These are phyloP conservation scores for Diabrotica virgifera DNA, from an alignment of 1,140 invertebrate genomes.

Conservation along the genomic window DNA sequence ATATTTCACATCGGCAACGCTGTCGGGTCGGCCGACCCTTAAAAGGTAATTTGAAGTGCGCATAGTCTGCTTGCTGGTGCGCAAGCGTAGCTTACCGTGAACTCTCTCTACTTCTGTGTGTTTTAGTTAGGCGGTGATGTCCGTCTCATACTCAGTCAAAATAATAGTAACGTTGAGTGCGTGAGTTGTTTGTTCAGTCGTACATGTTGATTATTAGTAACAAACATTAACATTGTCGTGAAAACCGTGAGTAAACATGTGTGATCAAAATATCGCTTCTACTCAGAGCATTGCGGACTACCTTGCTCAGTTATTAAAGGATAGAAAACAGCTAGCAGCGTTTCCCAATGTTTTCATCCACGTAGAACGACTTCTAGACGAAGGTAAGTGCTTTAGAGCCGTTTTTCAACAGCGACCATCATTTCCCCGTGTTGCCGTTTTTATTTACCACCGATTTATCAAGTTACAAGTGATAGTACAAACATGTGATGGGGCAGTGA, in stretches of 20 bases:
- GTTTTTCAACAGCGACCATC: neutral
- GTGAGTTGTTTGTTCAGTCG: constrained; percentile 15
- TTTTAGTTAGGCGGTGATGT: neutral
- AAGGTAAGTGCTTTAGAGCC: constrained; percentile 75
- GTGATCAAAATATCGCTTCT: constrained; percentile 66
- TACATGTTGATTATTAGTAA: constrained; percentile 18
- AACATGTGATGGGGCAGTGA: constrained; percentile 20
- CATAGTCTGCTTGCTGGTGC: constrained; percentile 20
- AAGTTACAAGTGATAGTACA: constrained; percentile 12
- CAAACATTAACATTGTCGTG: constrained; percentile 17
- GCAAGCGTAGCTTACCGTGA: constrained; percentile 8
- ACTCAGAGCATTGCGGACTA: constrained; percentile 98
- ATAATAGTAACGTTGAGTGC: constrained; percentile 18
- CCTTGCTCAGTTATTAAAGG: constrained; percentile 99
- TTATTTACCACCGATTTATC: constrained; percentile 2
- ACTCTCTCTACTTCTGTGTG: neutral
- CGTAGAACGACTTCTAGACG: constrained; percentile 96
- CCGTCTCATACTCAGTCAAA: constrained; percentile 11
- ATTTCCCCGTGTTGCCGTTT: neutral
- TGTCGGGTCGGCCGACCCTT: constrained; percentile 19
- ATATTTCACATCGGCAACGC: neutral
- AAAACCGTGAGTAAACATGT: constrained; percentile 47
- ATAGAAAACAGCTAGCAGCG: constrained; percentile 98
- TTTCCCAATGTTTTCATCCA: constrained; percentile 99
- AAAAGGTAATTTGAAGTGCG: constrained; percentile 30